These are phyloP conservation scores for Phenganax marumi DNA, from an alignment of 92 coral and sea anemone genomes.

Conservation along the genomic window DNA sequence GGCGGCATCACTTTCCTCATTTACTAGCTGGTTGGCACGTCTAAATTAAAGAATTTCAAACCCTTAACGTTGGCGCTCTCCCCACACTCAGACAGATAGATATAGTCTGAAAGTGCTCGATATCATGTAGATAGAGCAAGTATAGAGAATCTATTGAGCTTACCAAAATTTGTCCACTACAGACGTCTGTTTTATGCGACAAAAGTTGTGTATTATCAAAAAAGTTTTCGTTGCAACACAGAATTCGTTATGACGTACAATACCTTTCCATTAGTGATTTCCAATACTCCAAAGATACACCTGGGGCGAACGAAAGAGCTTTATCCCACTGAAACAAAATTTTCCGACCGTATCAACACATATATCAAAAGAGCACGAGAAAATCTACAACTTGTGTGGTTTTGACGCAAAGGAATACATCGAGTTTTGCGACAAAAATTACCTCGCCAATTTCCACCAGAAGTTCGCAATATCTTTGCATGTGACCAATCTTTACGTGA, in stretches of 20 bases:
- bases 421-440: not conserved
- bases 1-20: constrained; percentile 80
- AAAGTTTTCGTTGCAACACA: too few relatives aligned
- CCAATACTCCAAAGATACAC: constrained; percentile 93
- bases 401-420: not conserved
- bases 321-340: constrained; percentile 86
- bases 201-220: too few relatives aligned
- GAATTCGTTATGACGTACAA: too few relatives aligned
- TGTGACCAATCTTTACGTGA: constrained; percentile 83
- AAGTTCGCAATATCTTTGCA: constrained; percentile 90
- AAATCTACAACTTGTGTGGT: too few relatives aligned
- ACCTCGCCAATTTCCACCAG: constrained; percentile 99
- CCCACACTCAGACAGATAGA: too few relatives aligned
- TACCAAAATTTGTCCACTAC: too few relatives aligned
- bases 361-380: too few relatives aligned
- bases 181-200: too few relatives aligned
- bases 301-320: constrained; percentile 92
- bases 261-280: constrained; percentile 79
- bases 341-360: too few relatives aligned
- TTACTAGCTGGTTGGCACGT: constrained; percentile 79
- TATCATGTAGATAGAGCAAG: too few relatives aligned
- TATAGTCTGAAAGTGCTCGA: too few relatives aligned
- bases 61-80: not conserved
- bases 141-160: too few relatives aligned
- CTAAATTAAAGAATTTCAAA: constrained; percentile 38